Conservation (phyloP, 2,113 vertebrate species). For the Spheniscus mendiculus region DNA sequence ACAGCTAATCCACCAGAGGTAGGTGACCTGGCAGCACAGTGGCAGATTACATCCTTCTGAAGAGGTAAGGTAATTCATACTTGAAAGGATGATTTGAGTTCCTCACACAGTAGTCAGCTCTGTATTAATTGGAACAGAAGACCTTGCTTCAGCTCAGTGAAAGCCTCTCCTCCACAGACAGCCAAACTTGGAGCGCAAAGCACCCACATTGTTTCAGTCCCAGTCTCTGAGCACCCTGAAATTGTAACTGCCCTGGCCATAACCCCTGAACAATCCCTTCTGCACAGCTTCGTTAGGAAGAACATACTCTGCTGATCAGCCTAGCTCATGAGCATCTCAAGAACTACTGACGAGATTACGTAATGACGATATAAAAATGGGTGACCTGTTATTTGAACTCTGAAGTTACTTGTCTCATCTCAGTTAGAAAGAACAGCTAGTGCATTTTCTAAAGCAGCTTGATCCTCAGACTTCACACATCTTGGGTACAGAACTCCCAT, state of each 20-base stretch:
- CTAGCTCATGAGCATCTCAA: fast-evolving
- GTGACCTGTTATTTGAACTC: background rate
- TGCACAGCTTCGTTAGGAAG: background rate
- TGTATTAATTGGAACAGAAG: background rate
- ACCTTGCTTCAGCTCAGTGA: background rate
- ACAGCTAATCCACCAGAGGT: background rate
- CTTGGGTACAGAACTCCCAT: background rate
- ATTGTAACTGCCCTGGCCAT: background rate
- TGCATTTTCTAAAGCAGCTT: background rate
- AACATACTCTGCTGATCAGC: background rate
- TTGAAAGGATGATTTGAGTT: background rate
- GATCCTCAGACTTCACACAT: background rate
- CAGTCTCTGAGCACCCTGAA: background rate
- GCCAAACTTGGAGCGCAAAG: background rate
- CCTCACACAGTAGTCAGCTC: background rate
- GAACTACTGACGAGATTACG: background rate
- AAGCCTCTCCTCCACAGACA: background rate
- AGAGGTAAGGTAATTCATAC: background rate
- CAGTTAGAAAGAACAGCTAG: background rate
- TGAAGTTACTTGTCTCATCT: background rate
- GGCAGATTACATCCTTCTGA: background rate
- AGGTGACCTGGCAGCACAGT: background rate
- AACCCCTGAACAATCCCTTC: background rate
- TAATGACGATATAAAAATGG: background rate
- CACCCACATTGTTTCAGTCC: background rate